phyloP scores from a whole-genome alignment of 2,888 invertebrate genomes.

The Xiphydria camelus region DNA sequence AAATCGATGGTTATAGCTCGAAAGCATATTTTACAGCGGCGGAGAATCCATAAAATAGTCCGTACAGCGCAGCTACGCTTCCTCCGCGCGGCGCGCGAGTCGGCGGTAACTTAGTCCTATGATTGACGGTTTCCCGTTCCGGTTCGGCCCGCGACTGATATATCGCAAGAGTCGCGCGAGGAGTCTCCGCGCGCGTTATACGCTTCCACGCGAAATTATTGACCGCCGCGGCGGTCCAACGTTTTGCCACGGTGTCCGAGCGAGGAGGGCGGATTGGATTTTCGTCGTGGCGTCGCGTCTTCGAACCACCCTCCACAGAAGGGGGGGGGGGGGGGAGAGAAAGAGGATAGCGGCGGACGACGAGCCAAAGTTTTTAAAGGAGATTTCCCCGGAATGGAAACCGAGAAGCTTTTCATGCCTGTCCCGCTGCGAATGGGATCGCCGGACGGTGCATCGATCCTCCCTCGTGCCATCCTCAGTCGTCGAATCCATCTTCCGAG shows the following conservation, averaged over 20 bases:
- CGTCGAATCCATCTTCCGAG: no score
- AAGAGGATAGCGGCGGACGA: no score
- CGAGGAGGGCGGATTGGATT: not conserved
- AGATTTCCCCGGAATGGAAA: no score
- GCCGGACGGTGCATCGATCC: no score
- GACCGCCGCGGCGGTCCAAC: conserved; percentile 31
- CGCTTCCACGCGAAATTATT: conserved; percentile 41
- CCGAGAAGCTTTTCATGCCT: no score
- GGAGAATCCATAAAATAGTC: conserved; percentile 34
- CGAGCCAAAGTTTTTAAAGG: no score
- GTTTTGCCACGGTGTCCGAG: conserved; percentile 24
- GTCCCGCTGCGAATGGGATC: no score
- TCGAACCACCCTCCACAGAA: no score
- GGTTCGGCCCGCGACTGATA: conserved; percentile 40
- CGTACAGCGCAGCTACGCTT: conserved; percentile 6
- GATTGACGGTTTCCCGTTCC: conserved; percentile 50
- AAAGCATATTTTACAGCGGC: conserved; percentile 35
- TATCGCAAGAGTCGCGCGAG: conserved; percentile 43
- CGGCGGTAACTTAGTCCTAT: conserved; percentile 38
- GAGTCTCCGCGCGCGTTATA: conserved; percentile 37
- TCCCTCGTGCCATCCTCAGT: no score
- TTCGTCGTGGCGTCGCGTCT: not conserved
- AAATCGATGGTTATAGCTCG: conserved; percentile 38
- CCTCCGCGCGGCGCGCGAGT: conserved; percentile 8
- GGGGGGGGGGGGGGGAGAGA: no score